phyloP scores from a whole-genome alignment of 2,797 vertebrate species.

The Ammospiza maritima region DNA sequence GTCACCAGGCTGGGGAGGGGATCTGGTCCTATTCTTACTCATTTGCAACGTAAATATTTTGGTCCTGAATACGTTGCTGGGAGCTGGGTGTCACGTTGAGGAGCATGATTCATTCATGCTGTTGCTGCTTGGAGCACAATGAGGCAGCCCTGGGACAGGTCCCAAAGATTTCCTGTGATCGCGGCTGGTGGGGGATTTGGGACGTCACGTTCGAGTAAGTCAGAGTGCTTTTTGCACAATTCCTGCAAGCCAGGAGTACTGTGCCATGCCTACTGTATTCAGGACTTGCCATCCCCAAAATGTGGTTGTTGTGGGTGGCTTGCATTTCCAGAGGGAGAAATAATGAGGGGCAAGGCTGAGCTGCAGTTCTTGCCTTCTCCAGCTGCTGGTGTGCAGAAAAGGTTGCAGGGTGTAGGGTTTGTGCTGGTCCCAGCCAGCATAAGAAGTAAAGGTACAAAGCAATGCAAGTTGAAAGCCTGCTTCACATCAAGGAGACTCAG shows the following conservation, averaged over 20 bases:
- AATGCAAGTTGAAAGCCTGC: not conserved
- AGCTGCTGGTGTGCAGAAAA: not conserved
- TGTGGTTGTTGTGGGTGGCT: not conserved
- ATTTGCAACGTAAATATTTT: slow-evolving; percentile 58
- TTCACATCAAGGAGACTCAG: not conserved
- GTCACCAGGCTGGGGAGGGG: not conserved
- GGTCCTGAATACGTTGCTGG: slow-evolving; percentile 42
- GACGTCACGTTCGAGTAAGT: slow-evolving; percentile 40
- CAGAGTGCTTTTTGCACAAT: not conserved
- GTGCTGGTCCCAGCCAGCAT: not conserved
- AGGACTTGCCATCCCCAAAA: not conserved
- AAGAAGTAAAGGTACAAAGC: not conserved
- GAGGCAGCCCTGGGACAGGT: slow-evolving; percentile 47
- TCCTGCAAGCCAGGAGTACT: not conserved
- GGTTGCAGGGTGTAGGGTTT: not conserved
- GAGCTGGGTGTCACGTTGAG: slow-evolving; percentile 51
- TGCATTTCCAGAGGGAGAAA: not conserved
- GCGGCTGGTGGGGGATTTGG: slow-evolving; percentile 37
- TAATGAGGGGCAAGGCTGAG: not conserved
- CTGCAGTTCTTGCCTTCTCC: not conserved
- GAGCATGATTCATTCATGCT: slow-evolving; percentile 67
- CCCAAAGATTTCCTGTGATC: slow-evolving; percentile 62
- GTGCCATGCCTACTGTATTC: not conserved
- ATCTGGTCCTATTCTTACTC: slow-evolving; percentile 31
- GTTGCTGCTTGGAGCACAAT: slow-evolving; percentile 33